Evolutionary conservation across 1,140 invertebrate species (phyloP), one percentile per base, ranked within the genome.

Genomic region (Metopolophium dirhodum): DNA sequence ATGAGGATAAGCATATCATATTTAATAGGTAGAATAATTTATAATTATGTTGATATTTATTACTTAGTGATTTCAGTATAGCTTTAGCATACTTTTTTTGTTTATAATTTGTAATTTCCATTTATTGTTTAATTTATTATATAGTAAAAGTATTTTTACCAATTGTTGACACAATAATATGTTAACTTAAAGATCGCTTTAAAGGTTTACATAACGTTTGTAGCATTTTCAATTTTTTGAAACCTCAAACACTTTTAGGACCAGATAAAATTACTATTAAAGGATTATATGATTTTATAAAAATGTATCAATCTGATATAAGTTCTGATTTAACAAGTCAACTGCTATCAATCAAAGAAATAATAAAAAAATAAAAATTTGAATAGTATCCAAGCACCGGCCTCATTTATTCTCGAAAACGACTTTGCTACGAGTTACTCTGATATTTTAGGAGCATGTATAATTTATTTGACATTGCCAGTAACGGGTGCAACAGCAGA

Each of bases 401-500:
- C 85, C 9, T 87, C 26, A 22, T 87, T 87, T 87, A 87, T 87
- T 49, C 2, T 49, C 7, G 86, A 87, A 87, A 87, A 87, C 47
- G 11, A 87, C n/a, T 49, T 49, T n/a, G 86, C 86, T 49, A 49
- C 47, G n/a, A 85, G 83, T 85, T 85, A 45, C 23, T 68, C 54
- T 9, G 37, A 68, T 47, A 20, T 77, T n/a, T 77, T 91, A 26
- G 90, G 45, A 47, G 90, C 83, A 45, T 47, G 37, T 41, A 86
- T 86, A 26, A 86, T 26, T 86, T 86, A 41, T 54, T 89, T 89
- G 35, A 54, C 37, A 35, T 89, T 89, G 49, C 93, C 94, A 92
- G 94, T 95, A 93, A 94, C 94, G 30, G 94, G 94, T 41, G 94
- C 94, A 83, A 94, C 94, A 30, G 93, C 37, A 45, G 94, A 95